Evolutionary conservation across 2,113 vertebrate genomes (phyloP).

Genomic region (Eubucco bourcierii): DNA sequence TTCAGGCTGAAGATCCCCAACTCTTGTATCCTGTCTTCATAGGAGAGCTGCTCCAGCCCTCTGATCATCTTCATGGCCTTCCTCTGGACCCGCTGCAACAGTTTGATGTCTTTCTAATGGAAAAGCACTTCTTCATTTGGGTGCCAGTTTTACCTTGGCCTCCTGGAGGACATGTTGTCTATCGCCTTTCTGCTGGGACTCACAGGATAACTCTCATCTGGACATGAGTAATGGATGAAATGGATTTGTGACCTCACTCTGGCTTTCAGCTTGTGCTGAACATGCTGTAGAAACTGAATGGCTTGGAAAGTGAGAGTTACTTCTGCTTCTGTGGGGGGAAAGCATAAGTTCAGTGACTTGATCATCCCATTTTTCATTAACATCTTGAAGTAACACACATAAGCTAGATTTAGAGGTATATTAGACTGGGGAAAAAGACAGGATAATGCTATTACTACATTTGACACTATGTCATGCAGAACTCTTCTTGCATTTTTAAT

Average conservation of each 20-base stretch:
- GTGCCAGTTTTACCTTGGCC: not conserved
- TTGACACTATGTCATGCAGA: not conserved
- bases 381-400: not conserved
- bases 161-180: fast-evolving
- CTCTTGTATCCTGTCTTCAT: too few relatives aligned
- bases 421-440: not conserved
- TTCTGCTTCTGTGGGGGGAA: not conserved
- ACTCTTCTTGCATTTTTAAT: not conserved
- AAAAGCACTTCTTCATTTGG: not conserved
- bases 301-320: not conserved
- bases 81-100: too few relatives aligned
- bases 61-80: too few relatives aligned
- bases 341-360: not conserved
- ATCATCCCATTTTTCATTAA: not conserved
- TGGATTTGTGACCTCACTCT: fast-evolving
- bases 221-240: not conserved
- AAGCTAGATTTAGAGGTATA: not conserved
- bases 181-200: not conserved
- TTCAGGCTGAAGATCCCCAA: too few relatives aligned
- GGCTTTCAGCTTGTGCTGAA: not conserved
- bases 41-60: too few relatives aligned
- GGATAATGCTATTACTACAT: not conserved
- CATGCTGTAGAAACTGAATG: fast-evolving
- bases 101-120: too few relatives aligned
- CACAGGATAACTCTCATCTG: not conserved